Conservation (phyloP, 2,113 vertebrate genomes). For the Notarius lentiginosus region DNA sequence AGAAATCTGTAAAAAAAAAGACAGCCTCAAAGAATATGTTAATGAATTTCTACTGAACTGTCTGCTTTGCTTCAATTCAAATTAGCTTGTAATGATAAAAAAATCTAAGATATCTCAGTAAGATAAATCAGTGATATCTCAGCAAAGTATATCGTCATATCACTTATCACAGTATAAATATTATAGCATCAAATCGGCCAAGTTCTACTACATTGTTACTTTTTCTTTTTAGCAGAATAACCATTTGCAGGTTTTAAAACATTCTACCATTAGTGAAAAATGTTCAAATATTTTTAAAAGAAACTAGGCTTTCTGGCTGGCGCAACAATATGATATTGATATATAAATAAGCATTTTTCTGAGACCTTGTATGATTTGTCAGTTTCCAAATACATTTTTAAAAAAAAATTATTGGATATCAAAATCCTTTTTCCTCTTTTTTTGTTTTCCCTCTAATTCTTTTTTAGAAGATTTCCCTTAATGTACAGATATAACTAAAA, state of each 20-base stretch:
- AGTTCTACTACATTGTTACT: neutral
- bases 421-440: neutral
- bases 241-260: neutral
- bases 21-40: neutral
- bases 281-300: no score
- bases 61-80: neutral
- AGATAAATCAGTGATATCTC: neutral
- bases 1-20: neutral
- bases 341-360: neutral
- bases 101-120: neutral
- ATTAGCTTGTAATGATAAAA: neutral
- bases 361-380: no score
- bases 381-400: no score
- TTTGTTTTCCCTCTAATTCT: neutral
- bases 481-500: no score
- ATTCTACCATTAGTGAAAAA: no score
- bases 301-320: neutral
- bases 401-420: neutral
- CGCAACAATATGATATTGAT: neutral
- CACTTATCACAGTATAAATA: neutral
- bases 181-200: neutral
- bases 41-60: neutral
- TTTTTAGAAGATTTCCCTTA: no score
- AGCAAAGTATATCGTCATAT: neutral
- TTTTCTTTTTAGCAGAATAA: no score